Evolutionary conservation across 2,797 vertebrate genomes (phyloP), one percentile per base, ranked within the genome.

Genomic region (Nyctibius grandis): DNA sequence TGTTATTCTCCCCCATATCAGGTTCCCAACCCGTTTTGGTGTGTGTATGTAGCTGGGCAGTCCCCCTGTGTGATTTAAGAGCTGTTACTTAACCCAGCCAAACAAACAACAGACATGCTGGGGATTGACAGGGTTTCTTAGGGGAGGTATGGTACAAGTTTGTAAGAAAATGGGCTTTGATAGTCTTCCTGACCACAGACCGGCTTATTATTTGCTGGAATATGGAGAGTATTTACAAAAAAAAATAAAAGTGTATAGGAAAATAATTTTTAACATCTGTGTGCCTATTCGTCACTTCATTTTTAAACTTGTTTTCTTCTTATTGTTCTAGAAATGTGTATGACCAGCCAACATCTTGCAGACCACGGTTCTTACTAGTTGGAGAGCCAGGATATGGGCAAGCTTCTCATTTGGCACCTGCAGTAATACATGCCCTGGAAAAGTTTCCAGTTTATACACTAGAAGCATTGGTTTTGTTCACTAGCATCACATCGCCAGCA

Each of bases 381-480:
- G 99, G 99, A 91, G 95, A 98, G 70, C 97, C 98, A 14, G 99
- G 98, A 47, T 99, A 98, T 22, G 99, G 99, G 33, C 99, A 99
- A 75, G 98, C 98, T 88, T 98, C 99, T 76, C 98, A 99, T 93
- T 96, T 99, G 97, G 99, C 98, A 91, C 99, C 99, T 50, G 99
- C 99, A 86, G 97, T 99, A 78, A 98, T 99, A 54, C 99, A 99
- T 15, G 97, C 98, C 56, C 97, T 99, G 95, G 99, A 99, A 96
- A 99, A 98, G 95, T 99, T 99, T 96, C 98, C 99, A 0, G 98
- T 99, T 21, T 99, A 99, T 97, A 99, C 98, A 2, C 97, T 99
- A 81, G 99, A 99, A 76, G 97, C 99, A 94, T 98, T 99, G 6
- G 96, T 98, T 93, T 97, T 99, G 92, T 99, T 99, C 96, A 98